Evolutionary conservation across 2,113 vertebrate species (phyloP), one percentile per base, ranked within the genome.

Genomic region (Aegotheles bennettii): DNA sequence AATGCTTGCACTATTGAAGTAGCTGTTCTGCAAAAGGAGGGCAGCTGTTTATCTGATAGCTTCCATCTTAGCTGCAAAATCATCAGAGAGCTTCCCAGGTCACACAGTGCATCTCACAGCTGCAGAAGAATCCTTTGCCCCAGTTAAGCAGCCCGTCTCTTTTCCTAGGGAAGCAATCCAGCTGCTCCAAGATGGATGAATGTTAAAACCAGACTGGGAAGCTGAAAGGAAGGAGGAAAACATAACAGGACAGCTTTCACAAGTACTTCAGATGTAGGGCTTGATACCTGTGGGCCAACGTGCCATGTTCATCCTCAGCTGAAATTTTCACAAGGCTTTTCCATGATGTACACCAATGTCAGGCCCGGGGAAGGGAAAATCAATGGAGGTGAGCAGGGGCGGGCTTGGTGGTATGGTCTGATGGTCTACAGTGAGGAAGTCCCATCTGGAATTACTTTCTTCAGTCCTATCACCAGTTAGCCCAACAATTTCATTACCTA

Each of bases 301-400:
- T 45, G 33, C 63, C 1, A 40, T 1, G 1, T 40, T 67, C 43
- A 28, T 36, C 42, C 54, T 89, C 25, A 35, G 29, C 0, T 38
- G 40, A 64, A n/a, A 51, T 63, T 79, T 63, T 65, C 38, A 54
- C 1, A 3, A 87, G 29, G 38, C 10, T 81, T 82, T 71, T 94
- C 43, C 0, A 0, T 54, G 38, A 79, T 0, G 0, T 48, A 43
- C 3, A 4, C 20, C 16, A 74, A 14, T 3, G 1, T 26, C 1
- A 1, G 23, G 47, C 25, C 29, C 43, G 36, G 25, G 35, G 84
- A 91, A 78, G 26, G 26, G 36, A 73, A 87, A 53, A 76, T 31
- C 9, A 67, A 29, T 3, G 6, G 50, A 80, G 1, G 0, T 40
- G 45, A 87, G 47, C 0, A 1, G n/a, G 13, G 8, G 11, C 31